These are phyloP conservation scores for Himalopsyche anomala DNA, from an alignment of 2,888 invertebrate genomes.

Conservation along the genomic window DNA sequence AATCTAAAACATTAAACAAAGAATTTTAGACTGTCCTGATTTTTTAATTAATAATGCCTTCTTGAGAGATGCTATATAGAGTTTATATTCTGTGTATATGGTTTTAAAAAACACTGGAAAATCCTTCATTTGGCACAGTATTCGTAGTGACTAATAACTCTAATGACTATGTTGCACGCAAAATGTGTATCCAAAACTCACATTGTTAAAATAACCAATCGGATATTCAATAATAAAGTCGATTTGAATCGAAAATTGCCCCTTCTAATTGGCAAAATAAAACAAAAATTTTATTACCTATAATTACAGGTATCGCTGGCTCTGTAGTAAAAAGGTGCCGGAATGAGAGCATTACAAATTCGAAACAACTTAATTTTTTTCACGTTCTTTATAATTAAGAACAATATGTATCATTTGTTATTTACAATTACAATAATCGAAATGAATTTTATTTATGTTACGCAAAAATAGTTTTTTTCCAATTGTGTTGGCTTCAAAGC, in stretches of 20 bases:
- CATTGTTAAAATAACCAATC: not conserved
- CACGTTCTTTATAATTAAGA: conserved; percentile 8
- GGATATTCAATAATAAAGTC: conserved; percentile 10
- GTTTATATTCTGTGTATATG: too few species aligned
- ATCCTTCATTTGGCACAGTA: too few species aligned
- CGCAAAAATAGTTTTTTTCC: too few species aligned
- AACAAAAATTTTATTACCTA: conserved; percentile 28
- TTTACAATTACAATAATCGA: not conserved
- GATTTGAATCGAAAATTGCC: conserved; percentile 30
- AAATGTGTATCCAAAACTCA: not conserved
- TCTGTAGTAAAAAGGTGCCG: conserved; percentile 12
- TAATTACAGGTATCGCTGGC: conserved; percentile 15
- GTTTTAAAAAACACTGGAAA: too few species aligned
- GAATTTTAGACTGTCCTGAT: too few species aligned
- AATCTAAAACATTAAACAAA: too few species aligned
- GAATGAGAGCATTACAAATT: conserved; percentile 28
- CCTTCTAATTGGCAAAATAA: conserved; percentile 30
- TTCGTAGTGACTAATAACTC: too few species aligned
- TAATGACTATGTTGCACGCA: too few species aligned
- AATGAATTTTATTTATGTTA: not conserved
- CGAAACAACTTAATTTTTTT: conserved; percentile 5
- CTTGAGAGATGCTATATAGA: too few species aligned
- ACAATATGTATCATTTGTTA: not conserved
- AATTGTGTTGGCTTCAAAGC: too few species aligned
- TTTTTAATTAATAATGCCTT: too few species aligned